Percentiles rank a stretch among this genome's conserved stretches.
These are phyloP conservation scores for Esox masquinongy DNA, from an alignment of 2,797 vertebrate species.

Conservation along the genomic window DNA sequence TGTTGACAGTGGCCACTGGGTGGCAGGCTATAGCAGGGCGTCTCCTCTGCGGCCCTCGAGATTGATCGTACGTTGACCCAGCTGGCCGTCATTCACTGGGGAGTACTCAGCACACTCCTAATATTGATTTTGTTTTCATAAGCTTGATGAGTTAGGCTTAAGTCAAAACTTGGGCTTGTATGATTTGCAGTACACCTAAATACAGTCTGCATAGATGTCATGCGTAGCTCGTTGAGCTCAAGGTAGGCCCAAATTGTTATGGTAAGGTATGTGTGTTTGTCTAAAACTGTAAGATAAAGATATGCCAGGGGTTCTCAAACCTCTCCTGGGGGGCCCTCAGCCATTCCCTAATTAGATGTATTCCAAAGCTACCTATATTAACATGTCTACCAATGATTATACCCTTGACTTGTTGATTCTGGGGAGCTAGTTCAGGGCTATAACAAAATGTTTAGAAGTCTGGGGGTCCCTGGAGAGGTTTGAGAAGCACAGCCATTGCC, in stretches of 20 bases:
- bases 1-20: constrained; percentile 37
- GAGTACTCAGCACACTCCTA: not conserved
- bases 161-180: no score
- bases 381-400: no score
- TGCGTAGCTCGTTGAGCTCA: not conserved
- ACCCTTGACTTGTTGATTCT: no score
- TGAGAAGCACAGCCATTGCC: not conserved
- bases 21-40: constrained; percentile 35
- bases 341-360: no score
- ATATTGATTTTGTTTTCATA: not conserved
- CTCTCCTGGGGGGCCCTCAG: no score
- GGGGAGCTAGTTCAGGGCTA: no score
- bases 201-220: not conserved
- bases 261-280: not conserved
- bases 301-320: no score
- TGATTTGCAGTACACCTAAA: not conserved
- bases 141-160: not conserved
- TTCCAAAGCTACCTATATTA: no score
- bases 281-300: not conserved
- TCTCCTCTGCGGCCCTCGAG: not conserved
- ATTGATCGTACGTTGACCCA: not conserved
- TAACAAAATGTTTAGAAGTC: no score
- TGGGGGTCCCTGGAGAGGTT: no score
- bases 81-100: not conserved
- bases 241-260: not conserved